Evolutionary conservation across 1,140 invertebrate species (phyloP).

Genomic region (Drosophila sp.): DNA sequence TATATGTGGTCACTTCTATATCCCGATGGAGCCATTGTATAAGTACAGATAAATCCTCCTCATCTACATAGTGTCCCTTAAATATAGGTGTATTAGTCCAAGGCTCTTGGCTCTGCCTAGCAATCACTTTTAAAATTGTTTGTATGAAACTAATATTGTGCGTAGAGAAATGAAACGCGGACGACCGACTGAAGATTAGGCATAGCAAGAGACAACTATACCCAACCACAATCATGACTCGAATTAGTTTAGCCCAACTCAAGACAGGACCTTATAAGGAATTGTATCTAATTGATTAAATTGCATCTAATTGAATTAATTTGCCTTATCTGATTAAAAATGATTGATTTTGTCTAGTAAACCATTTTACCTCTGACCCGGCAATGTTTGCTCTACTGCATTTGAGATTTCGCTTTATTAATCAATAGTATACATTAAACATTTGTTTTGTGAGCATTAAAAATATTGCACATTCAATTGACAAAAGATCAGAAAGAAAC

Average conservation of each 20-base stretch:
- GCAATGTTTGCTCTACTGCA: neutral
- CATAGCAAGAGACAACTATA: neutral
- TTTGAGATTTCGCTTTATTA: conserved; percentile 9
- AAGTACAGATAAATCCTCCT: conserved; percentile 19
- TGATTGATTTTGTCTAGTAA: conserved; percentile 28
- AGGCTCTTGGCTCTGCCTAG: neutral
- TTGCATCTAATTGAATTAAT: conserved; percentile 42
- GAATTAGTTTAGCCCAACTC: conserved; percentile 1
- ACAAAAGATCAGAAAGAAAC: conserved; percentile 24
- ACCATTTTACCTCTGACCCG: too few relatives aligned
- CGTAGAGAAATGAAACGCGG: conserved; percentile 11
- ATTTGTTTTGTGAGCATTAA: conserved; percentile 60
- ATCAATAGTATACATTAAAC: conserved; percentile 29
- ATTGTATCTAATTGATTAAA: conserved; percentile 45
- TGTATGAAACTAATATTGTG: conserved; percentile 48
- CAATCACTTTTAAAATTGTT: conserved; percentile 22
- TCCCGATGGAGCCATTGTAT: conserved; percentile 53
- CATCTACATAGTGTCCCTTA: conserved; percentile 4
- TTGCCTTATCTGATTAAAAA: neutral
- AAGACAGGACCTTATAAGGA: conserved; percentile 16
- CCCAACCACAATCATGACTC: neutral
- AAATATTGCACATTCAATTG: conserved; percentile 59
- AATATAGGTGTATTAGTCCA: conserved; percentile 63
- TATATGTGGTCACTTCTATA: conserved; percentile 37
- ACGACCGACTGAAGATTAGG: neutral